Evolutionary conservation across 2,797 vertebrate species (phyloP).

Genomic region (Diplodus sargus): DNA sequence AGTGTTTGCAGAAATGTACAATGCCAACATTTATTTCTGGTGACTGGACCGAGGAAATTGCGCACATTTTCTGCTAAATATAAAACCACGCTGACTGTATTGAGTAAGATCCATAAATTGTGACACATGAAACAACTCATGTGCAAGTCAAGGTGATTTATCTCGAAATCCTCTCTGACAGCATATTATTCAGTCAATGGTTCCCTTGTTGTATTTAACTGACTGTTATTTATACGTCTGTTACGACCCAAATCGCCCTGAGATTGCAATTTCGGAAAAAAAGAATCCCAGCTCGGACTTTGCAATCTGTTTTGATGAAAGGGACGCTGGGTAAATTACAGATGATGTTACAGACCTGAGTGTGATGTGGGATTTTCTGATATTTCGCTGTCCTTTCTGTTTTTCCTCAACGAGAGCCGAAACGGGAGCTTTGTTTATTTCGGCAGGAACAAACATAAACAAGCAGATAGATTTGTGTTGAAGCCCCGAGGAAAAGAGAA

Average conservation of each 20-base stretch:
- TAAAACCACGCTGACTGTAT: slow-evolving; percentile 15
- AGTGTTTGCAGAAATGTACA: too few species aligned
- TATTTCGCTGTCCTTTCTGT: slow-evolving; percentile 83
- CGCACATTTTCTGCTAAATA: slow-evolving; percentile 20
- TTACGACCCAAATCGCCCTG: slow-evolving; percentile 41
- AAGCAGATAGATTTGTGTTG: slow-evolving; percentile 91
- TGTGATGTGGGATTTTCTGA: slow-evolving; percentile 79
- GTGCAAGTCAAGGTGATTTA: slow-evolving; percentile 45
- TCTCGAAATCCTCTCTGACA: slow-evolving; percentile 56
- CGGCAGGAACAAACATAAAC: slow-evolving; percentile 88
- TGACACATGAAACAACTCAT: slow-evolving; percentile 33
- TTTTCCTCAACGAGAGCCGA: slow-evolving; percentile 85
- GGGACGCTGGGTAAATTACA: slow-evolving; percentile 82
- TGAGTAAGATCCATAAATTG: slow-evolving; percentile 13
- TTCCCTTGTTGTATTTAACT: slow-evolving; percentile 58
- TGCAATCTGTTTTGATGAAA: slow-evolving; percentile 85
- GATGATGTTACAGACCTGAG: slow-evolving; percentile 81
- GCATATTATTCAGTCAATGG: slow-evolving; percentile 54
- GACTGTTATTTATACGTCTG: slow-evolving; percentile 51
- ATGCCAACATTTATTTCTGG: too few species aligned
- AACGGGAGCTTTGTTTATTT: slow-evolving; percentile 92
- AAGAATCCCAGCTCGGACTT: slow-evolving; percentile 74
- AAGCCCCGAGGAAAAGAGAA: slow-evolving; percentile 91
- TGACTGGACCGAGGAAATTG: too few species aligned
- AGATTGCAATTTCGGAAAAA: slow-evolving; percentile 59